These are phyloP conservation scores for Nyctibius bracteatus DNA, from an alignment of 2,113 vertebrate species.

Conservation along the genomic window DNA sequence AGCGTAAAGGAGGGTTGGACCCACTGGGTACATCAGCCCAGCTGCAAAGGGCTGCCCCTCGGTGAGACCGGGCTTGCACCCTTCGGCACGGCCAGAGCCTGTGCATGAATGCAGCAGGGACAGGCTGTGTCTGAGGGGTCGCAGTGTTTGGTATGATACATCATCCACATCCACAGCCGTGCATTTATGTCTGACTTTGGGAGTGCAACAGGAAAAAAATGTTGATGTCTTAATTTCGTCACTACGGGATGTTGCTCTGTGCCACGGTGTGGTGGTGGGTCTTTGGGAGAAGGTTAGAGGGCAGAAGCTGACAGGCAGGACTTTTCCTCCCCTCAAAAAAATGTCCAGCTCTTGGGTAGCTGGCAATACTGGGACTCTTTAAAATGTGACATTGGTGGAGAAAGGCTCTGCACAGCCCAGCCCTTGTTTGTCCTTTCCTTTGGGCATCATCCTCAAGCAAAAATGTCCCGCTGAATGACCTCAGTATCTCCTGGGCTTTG, in stretches of 20 bases:
- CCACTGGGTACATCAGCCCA: accelerated
- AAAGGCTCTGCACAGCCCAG: background rate
- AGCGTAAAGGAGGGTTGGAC: accelerated
- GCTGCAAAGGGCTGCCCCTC: background rate
- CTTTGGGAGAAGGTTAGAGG: background rate
- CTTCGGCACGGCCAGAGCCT: background rate
- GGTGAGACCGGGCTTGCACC: background rate
- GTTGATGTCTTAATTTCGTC: background rate
- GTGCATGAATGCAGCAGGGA: accelerated
- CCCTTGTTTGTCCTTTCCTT: background rate
- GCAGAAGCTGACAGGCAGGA: background rate
- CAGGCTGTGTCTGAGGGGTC: accelerated
- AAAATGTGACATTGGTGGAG: background rate
- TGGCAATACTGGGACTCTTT: background rate
- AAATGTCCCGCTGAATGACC: background rate
- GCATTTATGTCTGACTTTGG: background rate
- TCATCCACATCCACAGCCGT: accelerated
- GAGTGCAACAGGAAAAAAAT: background rate
- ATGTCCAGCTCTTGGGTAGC: background rate
- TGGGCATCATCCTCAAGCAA: background rate
- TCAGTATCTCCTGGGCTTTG: background rate
- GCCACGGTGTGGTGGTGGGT: accelerated
- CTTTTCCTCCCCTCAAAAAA: accelerated
- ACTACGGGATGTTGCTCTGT: accelerated
- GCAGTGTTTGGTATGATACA: accelerated